These are phyloP conservation scores for Corydoras sp. DNA, from an alignment of 2,113 vertebrate species.

Conservation along the genomic window DNA sequence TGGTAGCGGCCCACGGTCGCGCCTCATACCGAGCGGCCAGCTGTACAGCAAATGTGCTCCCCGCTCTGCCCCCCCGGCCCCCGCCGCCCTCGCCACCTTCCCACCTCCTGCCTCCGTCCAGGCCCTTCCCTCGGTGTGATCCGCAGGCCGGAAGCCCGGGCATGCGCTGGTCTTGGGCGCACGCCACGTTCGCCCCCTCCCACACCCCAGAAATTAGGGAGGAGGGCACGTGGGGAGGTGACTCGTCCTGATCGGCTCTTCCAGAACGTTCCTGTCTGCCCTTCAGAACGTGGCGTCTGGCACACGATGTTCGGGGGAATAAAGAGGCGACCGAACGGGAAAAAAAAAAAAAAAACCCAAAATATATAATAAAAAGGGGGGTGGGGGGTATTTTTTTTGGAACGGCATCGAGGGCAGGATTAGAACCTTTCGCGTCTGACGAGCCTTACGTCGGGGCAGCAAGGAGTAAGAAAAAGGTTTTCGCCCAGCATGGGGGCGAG, in stretches of 20 bases:
- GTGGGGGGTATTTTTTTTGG: not conserved
- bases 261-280: slow-evolving; percentile 54
- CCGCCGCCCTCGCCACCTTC: slow-evolving; percentile 39
- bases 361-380: not conserved
- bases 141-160: slow-evolving; percentile 78
- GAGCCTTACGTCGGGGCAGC: slow-evolving; percentile 46
- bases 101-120: slow-evolving; percentile 81
- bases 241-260: slow-evolving; percentile 77
- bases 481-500: slow-evolving; percentile 63
- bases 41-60: slow-evolving; percentile 98
- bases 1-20: slow-evolving; percentile 90
- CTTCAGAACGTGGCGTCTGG: slow-evolving; percentile 55
- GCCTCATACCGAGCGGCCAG: slow-evolving; percentile 98
- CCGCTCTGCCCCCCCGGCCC: slow-evolving; percentile 76
- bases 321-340: not conserved
- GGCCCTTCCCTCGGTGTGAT: slow-evolving; percentile 57
- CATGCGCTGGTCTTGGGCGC: slow-evolving; percentile 87
- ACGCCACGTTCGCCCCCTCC: slow-evolving; percentile 78
- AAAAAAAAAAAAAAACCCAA: not conserved
- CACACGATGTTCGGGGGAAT: slow-evolving; percentile 2
- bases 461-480: slow-evolving; percentile 62
- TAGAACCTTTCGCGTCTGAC: slow-evolving; percentile 27
- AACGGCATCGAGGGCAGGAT: not conserved
- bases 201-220: slow-evolving; percentile 21
- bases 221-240: slow-evolving; percentile 80